Conservation (phyloP, 2,113 vertebrate genomes). For the Scartelaos histophorus region DNA sequence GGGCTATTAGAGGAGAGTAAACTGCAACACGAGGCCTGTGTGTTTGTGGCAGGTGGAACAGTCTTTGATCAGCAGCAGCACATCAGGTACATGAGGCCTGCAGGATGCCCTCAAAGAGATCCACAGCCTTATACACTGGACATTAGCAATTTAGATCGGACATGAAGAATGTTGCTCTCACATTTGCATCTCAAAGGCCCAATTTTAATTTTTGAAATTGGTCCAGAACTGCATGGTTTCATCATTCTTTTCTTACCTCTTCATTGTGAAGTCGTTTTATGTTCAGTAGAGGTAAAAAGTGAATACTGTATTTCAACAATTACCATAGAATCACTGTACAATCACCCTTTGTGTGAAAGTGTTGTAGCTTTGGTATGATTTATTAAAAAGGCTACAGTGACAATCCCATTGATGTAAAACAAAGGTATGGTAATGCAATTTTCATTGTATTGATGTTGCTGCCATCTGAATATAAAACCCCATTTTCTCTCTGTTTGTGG, state of each 20-base stretch:
- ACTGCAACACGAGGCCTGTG: conserved; percentile 50
- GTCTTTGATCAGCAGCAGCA: conserved; percentile 73
- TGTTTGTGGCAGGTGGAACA: conserved; percentile 57
- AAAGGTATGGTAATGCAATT: conserved; percentile 65
- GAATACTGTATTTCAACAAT: conserved; percentile 35
- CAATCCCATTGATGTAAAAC: conserved; percentile 69
- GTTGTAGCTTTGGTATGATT: conserved; percentile 52
- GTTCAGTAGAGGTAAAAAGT: conserved; percentile 19
- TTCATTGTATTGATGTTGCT: conserved; percentile 53
- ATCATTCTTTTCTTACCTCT: conserved; percentile 8
- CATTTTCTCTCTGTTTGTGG: conserved; percentile 31
- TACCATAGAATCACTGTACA: conserved; percentile 29
- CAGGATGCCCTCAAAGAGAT: conserved; percentile 72
- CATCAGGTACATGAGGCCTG: conserved; percentile 70
- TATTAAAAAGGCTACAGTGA: conserved; percentile 64
- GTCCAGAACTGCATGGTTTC: conserved; percentile 38
- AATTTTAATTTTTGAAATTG: conserved; percentile 66
- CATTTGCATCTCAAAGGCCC: conserved; percentile 79
- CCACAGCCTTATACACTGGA: conserved; percentile 60
- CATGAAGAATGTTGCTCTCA: conserved; percentile 66
- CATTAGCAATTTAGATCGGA: conserved; percentile 81
- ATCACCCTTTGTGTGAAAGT: conserved; percentile 32
- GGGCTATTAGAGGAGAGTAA: conserved; percentile 50
- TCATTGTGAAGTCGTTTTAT: conserved; percentile 53
- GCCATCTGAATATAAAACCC: conserved; percentile 56